Percentiles rank a stretch among this genome's conserved stretches.
Evolutionary conservation across 2,888 invertebrate species (phyloP).

Genomic region (Lithophane semibrunnea): DNA sequence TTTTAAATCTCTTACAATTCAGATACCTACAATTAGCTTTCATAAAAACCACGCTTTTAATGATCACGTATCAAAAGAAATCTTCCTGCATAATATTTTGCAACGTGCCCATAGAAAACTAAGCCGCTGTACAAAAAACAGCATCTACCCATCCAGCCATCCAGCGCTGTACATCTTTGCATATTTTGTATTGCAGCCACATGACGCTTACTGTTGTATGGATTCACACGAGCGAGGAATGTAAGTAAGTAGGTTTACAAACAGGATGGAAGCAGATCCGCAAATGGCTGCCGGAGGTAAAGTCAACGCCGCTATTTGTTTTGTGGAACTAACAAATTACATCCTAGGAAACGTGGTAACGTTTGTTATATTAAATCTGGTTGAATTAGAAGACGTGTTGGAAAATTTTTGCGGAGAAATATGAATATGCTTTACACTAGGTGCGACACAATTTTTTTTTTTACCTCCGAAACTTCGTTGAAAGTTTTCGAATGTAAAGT

Average conservation of each 20-base stretch:
- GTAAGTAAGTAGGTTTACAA: slow-evolving; percentile 74
- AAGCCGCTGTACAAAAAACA: slow-evolving; percentile 33
- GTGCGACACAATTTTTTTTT: background rate
- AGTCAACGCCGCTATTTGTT: slow-evolving; percentile 72
- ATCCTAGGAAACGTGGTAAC: slow-evolving; percentile 65
- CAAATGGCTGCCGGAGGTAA: slow-evolving; percentile 72
- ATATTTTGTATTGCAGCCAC: slow-evolving; percentile 63
- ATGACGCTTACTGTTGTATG: slow-evolving; percentile 66
- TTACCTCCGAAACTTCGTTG: background rate
- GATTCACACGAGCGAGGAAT: slow-evolving; percentile 72
- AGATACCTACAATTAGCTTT: background rate
- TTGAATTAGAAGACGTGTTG: slow-evolving; percentile 44
- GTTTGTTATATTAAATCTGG: slow-evolving; percentile 68
- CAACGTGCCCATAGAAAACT: background rate
- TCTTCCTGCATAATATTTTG: background rate
- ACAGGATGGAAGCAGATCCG: slow-evolving; percentile 71
- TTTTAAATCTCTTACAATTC: background rate
- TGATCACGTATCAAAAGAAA: background rate
- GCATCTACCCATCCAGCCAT: slow-evolving; percentile 11
- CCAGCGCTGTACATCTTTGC: slow-evolving; percentile 52
- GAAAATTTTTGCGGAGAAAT: slow-evolving; percentile 2
- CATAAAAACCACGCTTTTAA: background rate
- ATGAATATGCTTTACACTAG: slow-evolving; percentile 5
- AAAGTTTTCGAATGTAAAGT: background rate
- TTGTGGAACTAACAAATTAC: slow-evolving; percentile 74